A percentile compares a stretch with the other conserved stretches of the same genome.
phyloP scores from a whole-genome alignment of 2,888 invertebrate genomes.

The Seira ritae region DNA sequence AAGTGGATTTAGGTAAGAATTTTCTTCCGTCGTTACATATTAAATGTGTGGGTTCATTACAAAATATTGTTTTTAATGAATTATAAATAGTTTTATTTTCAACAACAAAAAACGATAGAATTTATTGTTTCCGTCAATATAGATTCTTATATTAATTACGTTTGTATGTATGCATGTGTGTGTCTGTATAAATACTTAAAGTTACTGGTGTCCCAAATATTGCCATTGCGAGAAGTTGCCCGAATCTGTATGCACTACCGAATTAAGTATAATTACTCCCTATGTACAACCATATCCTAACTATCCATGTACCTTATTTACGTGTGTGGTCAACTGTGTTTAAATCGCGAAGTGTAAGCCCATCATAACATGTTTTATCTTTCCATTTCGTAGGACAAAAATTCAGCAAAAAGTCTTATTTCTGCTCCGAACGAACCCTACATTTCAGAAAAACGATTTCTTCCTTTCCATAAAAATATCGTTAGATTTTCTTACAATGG shows the following conservation, averaged over 20 bases:
- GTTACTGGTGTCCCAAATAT: constrained; percentile 63
- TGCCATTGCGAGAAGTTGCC: constrained; percentile 62
- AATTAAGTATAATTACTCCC: not conserved
- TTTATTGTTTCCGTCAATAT: not conserved
- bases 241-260: constrained; percentile 41
- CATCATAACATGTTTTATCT: not conserved
- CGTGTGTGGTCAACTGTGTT: constrained; percentile 28
- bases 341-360: constrained; percentile 24
- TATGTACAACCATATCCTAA: not conserved
- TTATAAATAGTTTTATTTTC: too few relatives aligned
- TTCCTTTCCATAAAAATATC: constrained; percentile 29
- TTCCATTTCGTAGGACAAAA: not conserved
- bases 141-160: constrained; percentile 10
- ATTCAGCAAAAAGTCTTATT: not conserved
- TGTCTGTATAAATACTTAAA: constrained; percentile 59
- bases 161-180: constrained; percentile 28
- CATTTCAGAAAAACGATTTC: not conserved
- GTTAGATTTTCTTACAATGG: constrained; percentile 17
- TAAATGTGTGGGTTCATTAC: not conserved
- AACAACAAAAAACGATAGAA: too few relatives aligned
- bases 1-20: too few relatives aligned
- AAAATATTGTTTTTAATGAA: too few relatives aligned
- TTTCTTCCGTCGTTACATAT: not conserved
- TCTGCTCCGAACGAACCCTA: too few relatives aligned
- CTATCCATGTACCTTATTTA: not conserved